phyloP scores from a whole-genome alignment of 2,113 vertebrate genomes.

The Potamarius usumacintae region DNA sequence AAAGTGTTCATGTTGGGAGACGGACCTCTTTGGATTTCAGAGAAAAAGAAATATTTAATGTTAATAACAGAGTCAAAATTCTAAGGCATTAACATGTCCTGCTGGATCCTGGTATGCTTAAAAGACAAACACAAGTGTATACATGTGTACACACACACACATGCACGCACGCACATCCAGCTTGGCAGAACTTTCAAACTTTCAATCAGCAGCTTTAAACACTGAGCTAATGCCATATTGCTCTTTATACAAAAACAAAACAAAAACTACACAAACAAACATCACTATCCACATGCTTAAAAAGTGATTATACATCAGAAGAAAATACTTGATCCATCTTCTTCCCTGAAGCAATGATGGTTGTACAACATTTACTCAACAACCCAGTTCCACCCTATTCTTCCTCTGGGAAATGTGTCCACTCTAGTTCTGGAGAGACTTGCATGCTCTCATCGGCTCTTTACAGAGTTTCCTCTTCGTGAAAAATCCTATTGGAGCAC shows the following conservation, averaged over 20 bases:
- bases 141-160: too few species aligned
- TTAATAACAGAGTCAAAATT: background rate
- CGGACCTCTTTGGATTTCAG: background rate
- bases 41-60: background rate
- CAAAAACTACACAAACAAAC: too few species aligned
- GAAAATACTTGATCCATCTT: slow-evolving; percentile 58
- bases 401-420: slow-evolving; percentile 56
- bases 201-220: too few species aligned
- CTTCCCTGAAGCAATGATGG: slow-evolving; percentile 60
- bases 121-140: too few species aligned
- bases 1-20: background rate
- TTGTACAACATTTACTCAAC: slow-evolving; percentile 48
- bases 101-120: background rate
- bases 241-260: too few species aligned
- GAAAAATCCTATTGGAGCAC: slow-evolving; percentile 7
- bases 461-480: background rate
- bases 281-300: background rate
- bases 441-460: slow-evolving; percentile 35
- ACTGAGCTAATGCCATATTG: too few species aligned
- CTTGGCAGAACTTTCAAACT: too few species aligned
- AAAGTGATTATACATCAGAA: background rate
- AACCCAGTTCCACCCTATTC: slow-evolving; percentile 48
- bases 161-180: too few species aligned
- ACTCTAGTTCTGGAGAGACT: slow-evolving; percentile 42
- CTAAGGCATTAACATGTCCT: background rate